Conservation (phyloP, 2,888 invertebrate species). For the Lydus trimaculatus region DNA sequence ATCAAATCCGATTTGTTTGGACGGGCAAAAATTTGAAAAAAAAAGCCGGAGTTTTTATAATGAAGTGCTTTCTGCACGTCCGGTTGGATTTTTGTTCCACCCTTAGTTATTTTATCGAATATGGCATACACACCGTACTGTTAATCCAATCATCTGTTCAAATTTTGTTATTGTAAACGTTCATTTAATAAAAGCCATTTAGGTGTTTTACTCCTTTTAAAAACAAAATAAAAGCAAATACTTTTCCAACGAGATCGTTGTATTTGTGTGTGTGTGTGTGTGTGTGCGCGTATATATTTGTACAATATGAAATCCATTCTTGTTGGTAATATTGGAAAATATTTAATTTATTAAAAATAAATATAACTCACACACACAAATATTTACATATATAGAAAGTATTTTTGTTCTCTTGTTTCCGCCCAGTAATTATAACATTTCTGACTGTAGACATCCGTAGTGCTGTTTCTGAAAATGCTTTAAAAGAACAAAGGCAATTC, state of each 20-base stretch:
- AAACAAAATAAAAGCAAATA: conserved; percentile 19
- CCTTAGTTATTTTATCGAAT: conserved; percentile 52
- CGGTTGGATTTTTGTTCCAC: conserved; percentile 53
- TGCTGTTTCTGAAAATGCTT: conserved; percentile 5
- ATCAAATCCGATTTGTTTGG: conserved; percentile 58
- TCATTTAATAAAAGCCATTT: conserved; percentile 50
- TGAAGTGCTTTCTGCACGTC: conserved; percentile 56
- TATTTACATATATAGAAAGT: not conserved
- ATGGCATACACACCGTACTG: conserved; percentile 46
- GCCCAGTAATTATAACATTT: conserved; percentile 14
- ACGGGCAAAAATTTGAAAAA: conserved; percentile 55
- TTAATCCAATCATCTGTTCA: conserved; percentile 52
- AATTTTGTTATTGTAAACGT: conserved; percentile 54
- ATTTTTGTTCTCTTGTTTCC: conserved; percentile 10
- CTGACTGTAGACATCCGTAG: conserved; percentile 7
- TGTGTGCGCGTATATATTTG: not conserved
- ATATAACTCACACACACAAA: not conserved
- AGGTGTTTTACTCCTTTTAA: conserved; percentile 29
- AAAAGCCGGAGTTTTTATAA: conserved; percentile 57
- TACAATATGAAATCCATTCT: not conserved
- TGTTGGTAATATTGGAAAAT: not conserved
- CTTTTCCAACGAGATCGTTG: not conserved
- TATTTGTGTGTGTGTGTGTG: not conserved
- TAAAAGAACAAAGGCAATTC: conserved; percentile 12
- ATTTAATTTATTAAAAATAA: not conserved